Percentiles rank a stretch among this genome's conserved stretches.
Evolutionary conservation across 2,797 vertebrate species (phyloP).

Genomic region (Xiphorhynchus erythropygius): DNA sequence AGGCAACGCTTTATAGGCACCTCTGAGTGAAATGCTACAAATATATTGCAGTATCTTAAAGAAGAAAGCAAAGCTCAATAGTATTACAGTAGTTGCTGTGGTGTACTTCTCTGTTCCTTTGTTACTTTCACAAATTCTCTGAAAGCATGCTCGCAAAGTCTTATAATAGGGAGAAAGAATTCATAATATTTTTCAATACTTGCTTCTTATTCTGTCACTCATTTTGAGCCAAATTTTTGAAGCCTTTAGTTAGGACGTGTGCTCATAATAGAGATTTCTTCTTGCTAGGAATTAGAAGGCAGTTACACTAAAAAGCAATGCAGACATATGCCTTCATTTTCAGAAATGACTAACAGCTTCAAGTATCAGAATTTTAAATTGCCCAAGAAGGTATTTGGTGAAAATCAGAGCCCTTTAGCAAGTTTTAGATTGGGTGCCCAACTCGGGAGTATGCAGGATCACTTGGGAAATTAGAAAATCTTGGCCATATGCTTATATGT

Average conservation of each 20-base stretch:
- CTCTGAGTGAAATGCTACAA: not conserved
- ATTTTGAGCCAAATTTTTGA: not conserved
- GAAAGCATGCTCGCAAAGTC: not conserved
- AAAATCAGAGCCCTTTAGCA: conserved; percentile 15
- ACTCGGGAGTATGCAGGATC: not conserved
- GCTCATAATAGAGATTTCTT: not conserved
- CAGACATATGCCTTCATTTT: not conserved
- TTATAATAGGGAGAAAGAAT: not conserved
- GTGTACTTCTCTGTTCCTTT: not conserved
- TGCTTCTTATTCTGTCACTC: not conserved
- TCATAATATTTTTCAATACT: not conserved
- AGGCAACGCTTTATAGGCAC: not conserved
- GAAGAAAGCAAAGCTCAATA: not conserved
- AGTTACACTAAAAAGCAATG: not conserved
- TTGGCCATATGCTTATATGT: conserved; percentile 29
- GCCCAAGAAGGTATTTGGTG: not conserved
- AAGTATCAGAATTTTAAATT: conserved; percentile 38
- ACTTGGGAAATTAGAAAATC: conserved; percentile 40
- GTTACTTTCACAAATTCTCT: not conserved
- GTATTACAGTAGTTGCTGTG: not conserved
- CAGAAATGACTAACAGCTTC: not conserved
- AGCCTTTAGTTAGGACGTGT: not conserved
- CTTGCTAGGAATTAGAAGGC: not conserved
- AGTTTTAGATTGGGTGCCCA: conserved; percentile 11
- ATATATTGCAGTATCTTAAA: not conserved